These are phyloP conservation scores for Bicyclus anynana DNA, from an alignment of 1,140 invertebrate species.

Conservation along the genomic window DNA sequence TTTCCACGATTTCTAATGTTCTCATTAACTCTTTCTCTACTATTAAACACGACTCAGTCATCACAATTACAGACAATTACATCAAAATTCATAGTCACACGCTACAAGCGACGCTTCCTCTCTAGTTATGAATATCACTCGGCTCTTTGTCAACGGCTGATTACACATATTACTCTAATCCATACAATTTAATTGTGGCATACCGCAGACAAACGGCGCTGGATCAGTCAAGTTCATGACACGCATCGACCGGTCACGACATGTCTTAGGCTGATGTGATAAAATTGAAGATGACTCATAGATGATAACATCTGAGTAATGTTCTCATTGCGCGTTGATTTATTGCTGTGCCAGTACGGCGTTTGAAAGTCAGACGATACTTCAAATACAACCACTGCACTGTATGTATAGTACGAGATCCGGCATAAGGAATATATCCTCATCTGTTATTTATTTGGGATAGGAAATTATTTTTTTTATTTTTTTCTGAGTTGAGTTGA, in stretches of 20 bases:
- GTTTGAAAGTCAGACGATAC: constrained; percentile 6
- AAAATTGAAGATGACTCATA: constrained; percentile 56
- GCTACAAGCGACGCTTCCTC: constrained; percentile 19
- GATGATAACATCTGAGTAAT: constrained; percentile 39
- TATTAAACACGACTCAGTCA: constrained; percentile 6
- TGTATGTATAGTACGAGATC: no score
- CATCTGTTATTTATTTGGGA: no score
- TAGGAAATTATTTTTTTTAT: no score
- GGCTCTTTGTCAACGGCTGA: constrained; percentile 36
- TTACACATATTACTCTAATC: constrained; percentile 49
- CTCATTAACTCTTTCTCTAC: constrained; percentile 1
- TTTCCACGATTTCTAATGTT: constrained; percentile 2
- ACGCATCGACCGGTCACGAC: constrained; percentile 64
- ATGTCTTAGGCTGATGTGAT: constrained; percentile 51
- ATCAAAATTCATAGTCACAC: constrained; percentile 22
- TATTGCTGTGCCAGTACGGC: constrained; percentile 32
- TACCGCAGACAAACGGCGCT: constrained; percentile 48
- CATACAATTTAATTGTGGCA: constrained; percentile 44
- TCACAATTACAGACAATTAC: constrained; percentile 17
- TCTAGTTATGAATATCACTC: constrained; percentile 16
- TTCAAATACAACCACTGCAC: neutral
- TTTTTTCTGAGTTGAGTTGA: no score
- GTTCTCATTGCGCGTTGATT: constrained; percentile 50
- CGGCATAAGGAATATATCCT: no score
- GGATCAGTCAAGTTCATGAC: constrained; percentile 64